phyloP scores from a whole-genome alignment of 2,888 invertebrate genomes.

The Erebia epiphron region DNA sequence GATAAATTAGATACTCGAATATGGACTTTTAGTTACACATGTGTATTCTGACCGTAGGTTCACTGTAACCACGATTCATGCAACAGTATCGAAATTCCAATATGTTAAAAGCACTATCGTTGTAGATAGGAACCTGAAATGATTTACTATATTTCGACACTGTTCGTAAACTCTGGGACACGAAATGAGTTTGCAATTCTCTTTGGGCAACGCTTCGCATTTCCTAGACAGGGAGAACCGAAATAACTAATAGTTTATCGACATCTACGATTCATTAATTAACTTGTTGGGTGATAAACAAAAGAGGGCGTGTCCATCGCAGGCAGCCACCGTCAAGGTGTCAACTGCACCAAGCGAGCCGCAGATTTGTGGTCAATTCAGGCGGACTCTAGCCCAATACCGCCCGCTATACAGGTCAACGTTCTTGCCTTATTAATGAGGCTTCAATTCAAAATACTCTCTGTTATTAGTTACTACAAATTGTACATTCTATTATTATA shows the following conservation, averaged over 20 bases:
- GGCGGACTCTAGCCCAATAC: slow-evolving; percentile 51
- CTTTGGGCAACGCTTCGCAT: neutral
- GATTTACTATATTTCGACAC: slow-evolving; percentile 1
- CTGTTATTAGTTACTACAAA: neutral
- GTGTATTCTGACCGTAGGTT: neutral
- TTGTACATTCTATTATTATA: too few relatives aligned
- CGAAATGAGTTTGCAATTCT: neutral
- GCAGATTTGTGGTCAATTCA: slow-evolving; percentile 77
- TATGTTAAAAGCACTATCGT: slow-evolving; percentile 4
- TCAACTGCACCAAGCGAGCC: slow-evolving; percentile 62
- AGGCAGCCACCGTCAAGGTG: slow-evolving; percentile 55
- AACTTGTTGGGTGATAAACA: slow-evolving; percentile 67
- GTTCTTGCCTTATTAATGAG: slow-evolving; percentile 42
- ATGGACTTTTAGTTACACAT: neutral
- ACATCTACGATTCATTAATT: slow-evolving; percentile 48
- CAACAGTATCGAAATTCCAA: slow-evolving; percentile 1
- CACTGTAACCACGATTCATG: slow-evolving; percentile 7
- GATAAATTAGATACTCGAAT: neutral
- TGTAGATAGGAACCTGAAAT: neutral
- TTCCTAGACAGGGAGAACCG: neutral
- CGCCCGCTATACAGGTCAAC: slow-evolving; percentile 47
- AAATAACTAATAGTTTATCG: slow-evolving; percentile 22
- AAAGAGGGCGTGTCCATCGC: slow-evolving; percentile 66
- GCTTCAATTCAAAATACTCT: slow-evolving; percentile 26
- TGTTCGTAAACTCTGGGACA: neutral